A percentile compares a stretch with the other conserved stretches of the same genome.
Evolutionary conservation across 2,113 vertebrate species (phyloP).

Genomic region (Eretmochelys imbricata): DNA sequence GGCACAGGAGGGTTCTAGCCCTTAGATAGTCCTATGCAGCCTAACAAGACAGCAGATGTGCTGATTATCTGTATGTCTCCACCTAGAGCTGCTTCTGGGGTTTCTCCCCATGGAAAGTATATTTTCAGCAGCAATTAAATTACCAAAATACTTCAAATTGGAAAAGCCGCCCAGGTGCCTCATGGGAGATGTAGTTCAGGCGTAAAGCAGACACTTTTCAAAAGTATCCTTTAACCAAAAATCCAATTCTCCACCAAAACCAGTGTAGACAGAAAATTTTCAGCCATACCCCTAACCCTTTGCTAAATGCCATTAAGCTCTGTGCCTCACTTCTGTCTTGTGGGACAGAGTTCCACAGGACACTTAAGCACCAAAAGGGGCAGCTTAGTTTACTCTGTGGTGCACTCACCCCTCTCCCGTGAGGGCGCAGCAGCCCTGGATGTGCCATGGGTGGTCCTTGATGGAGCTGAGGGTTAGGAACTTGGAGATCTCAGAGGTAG

Average conservation of each 20-base stretch:
- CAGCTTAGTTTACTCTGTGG: neutral
- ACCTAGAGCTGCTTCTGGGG: too few species aligned
- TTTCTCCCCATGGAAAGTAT: neutral
- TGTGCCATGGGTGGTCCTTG: conserved; percentile 85
- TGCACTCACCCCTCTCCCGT: conserved; percentile 88
- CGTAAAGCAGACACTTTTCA: neutral
- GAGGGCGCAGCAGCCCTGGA: conserved; percentile 87
- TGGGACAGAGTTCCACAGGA: neutral
- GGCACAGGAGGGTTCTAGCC: too few species aligned
- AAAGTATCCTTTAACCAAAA: neutral
- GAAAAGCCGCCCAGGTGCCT: neutral
- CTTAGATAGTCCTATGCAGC: too few species aligned
- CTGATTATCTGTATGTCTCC: too few species aligned
- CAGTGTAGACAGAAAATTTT: neutral
- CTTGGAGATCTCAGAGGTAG: conserved; percentile 83
- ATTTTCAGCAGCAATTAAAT: neutral
- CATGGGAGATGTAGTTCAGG: neutral
- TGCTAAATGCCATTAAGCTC: neutral
- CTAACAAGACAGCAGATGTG: too few species aligned
- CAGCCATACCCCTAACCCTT: neutral
- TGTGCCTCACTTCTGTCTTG: neutral
- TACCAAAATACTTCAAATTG: neutral
- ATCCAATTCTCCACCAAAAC: neutral
- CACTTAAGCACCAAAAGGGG: neutral
- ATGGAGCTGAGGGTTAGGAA: conserved; percentile 84